Conservation (phyloP, 2,888 invertebrate genomes). For the Drosophila colorata region DNA sequence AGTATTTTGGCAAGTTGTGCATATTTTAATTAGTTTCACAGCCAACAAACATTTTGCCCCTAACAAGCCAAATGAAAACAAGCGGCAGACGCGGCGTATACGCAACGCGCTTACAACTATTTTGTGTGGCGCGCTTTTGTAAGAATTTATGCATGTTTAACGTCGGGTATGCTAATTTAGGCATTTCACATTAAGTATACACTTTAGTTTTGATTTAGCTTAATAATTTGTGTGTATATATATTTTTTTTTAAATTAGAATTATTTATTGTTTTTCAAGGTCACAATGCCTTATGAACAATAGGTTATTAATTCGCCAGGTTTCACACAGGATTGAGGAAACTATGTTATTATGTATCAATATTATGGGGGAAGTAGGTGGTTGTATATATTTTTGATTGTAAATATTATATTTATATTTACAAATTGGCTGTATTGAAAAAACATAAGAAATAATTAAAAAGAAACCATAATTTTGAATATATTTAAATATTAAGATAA, state of each 20-base stretch:
- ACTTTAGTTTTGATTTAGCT: background rate
- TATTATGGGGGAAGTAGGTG: too few relatives aligned
- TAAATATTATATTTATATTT: background rate
- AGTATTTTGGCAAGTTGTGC: constrained; percentile 76
- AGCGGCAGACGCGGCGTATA: constrained; percentile 47
- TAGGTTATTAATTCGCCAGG: too few relatives aligned
- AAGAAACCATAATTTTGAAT: too few relatives aligned
- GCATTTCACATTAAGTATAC: background rate
- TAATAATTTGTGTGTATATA: background rate
- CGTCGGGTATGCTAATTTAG: background rate
- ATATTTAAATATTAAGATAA: too few relatives aligned
- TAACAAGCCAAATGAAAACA: constrained; percentile 15
- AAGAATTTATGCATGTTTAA: background rate
- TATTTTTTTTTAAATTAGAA: too few relatives aligned
- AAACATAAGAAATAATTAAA: too few relatives aligned
- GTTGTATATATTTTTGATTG: too few relatives aligned
- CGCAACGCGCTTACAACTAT: constrained; percentile 28
- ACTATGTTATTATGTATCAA: too few relatives aligned
- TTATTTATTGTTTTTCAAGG: too few relatives aligned
- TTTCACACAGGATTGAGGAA: too few relatives aligned
- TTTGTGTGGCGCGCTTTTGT: background rate
- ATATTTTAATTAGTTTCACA: constrained; percentile 77
- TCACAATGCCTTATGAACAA: too few relatives aligned
- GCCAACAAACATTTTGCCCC: constrained; percentile 28
- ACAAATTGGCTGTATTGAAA: too few relatives aligned